Conservation (phyloP, 2,113 vertebrate genomes). For the Amphiprion ocellaris region DNA sequence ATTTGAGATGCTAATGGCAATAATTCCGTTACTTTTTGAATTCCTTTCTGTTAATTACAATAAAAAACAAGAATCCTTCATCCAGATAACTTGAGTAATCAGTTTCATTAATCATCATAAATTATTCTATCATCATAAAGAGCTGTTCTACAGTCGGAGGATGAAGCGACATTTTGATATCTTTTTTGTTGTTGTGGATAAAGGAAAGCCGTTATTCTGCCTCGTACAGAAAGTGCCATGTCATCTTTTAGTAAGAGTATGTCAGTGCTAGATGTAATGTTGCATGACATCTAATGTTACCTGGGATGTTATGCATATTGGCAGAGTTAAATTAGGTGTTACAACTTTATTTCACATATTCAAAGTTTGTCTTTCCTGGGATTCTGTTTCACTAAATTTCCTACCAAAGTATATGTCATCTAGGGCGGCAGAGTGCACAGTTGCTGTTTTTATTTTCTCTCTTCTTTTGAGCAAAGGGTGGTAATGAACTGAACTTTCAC, state of each 20-base stretch:
- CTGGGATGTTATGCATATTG: neutral
- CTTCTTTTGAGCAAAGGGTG: neutral
- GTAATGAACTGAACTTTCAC: slow-evolving; percentile 49
- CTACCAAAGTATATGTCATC: slow-evolving; percentile 10
- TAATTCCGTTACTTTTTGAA: too few species aligned
- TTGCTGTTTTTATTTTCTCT: neutral
- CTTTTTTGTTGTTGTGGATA: neutral
- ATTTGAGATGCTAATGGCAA: too few species aligned
- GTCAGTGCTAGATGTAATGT: neutral
- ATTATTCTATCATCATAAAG: neutral
- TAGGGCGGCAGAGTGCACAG: neutral
- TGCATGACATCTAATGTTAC: neutral
- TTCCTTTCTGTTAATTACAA: neutral
- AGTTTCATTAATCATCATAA: neutral
- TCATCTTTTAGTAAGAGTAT: neutral
- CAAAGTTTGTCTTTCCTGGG: neutral
- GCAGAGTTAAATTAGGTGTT: slow-evolving; percentile 2
- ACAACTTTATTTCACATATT: slow-evolving; percentile 4
- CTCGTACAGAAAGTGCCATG: neutral
- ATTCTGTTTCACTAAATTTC: neutral
- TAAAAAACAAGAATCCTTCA: neutral
- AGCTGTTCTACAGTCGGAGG: too few species aligned
- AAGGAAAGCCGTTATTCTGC: neutral
- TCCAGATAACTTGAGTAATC: neutral
- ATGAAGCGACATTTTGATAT: too few species aligned